These are phyloP conservation scores for Oenanthe melanoleuca DNA, from an alignment of 2,113 vertebrate species.

Conservation along the genomic window DNA sequence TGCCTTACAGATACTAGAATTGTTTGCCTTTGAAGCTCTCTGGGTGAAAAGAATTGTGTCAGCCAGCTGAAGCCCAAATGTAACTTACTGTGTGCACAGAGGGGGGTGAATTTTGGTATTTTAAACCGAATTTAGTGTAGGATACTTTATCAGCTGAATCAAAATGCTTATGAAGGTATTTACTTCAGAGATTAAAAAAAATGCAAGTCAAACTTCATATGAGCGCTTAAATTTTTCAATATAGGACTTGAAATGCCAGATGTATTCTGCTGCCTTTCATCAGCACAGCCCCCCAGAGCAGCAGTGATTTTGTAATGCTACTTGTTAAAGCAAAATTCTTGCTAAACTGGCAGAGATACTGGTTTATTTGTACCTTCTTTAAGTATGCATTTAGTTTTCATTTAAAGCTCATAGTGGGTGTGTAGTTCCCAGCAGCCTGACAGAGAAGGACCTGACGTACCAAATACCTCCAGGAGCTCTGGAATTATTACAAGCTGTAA, in stretches of 20 bases:
- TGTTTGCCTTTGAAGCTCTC: not conserved
- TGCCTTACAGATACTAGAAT: not conserved
- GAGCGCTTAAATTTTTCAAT: not conserved
- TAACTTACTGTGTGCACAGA: not conserved
- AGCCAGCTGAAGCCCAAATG: not conserved
- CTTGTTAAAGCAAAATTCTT: not conserved
- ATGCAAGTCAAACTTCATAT: not conserved
- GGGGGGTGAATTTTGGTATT: not conserved
- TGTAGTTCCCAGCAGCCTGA: not conserved
- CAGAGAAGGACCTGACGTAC: not conserved
- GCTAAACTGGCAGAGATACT: not conserved
- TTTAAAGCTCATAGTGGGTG: not conserved
- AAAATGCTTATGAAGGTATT: not conserved
- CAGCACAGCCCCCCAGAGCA: not conserved
- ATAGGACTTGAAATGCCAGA: not conserved
- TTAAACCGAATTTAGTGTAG: accelerated
- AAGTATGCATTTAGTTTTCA: not conserved
- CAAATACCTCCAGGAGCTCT: not conserved
- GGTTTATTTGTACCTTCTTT: not conserved
- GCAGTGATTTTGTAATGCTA: not conserved
- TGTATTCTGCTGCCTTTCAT: not conserved
- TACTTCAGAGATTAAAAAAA: not conserved
- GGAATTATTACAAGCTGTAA: not conserved
- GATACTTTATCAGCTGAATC: not conserved
- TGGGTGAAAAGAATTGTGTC: not conserved